Percentiles rank a stretch among this genome's conserved stretches.
phyloP scores from a whole-genome alignment of 2,113 vertebrate genomes.

The Silurus meridionalis region DNA sequence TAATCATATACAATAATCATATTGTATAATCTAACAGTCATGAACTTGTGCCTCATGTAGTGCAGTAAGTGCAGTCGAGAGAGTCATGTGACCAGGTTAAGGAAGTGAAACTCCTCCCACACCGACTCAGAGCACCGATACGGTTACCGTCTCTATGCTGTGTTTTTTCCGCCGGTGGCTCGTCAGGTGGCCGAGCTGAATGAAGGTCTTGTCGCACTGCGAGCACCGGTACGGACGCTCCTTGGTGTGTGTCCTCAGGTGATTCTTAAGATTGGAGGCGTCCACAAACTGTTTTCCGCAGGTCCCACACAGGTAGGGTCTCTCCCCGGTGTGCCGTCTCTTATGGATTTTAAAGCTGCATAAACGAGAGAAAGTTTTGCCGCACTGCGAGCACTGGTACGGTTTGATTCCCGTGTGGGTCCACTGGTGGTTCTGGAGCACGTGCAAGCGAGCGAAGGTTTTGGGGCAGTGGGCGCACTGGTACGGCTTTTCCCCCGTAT shows the following conservation, averaged over 20 bases:
- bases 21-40: neutral
- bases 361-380: constrained; percentile 15
- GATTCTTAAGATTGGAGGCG: constrained; percentile 38
- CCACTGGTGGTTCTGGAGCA: constrained; percentile 42
- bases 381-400: constrained; percentile 37
- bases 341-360: constrained; percentile 35
- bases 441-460: neutral
- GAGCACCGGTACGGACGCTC: constrained; percentile 48
- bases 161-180: constrained; percentile 36
- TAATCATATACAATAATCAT: no score
- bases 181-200: constrained; percentile 28
- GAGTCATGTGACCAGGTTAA: neutral
- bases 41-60: neutral
- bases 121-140: neutral
- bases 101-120: neutral
- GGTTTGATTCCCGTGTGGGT: constrained; percentile 39
- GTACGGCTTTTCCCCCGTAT: constrained; percentile 40
- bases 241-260: constrained; percentile 39
- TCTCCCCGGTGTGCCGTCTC: constrained; percentile 43
- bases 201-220: constrained; percentile 44
- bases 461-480: constrained; percentile 39
- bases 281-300: constrained; percentile 40
- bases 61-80: neutral
- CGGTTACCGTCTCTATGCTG: neutral
- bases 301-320: constrained; percentile 35